phyloP scores from a whole-genome alignment of 1,140 invertebrate genomes.

The Drosophila murphyi region DNA sequence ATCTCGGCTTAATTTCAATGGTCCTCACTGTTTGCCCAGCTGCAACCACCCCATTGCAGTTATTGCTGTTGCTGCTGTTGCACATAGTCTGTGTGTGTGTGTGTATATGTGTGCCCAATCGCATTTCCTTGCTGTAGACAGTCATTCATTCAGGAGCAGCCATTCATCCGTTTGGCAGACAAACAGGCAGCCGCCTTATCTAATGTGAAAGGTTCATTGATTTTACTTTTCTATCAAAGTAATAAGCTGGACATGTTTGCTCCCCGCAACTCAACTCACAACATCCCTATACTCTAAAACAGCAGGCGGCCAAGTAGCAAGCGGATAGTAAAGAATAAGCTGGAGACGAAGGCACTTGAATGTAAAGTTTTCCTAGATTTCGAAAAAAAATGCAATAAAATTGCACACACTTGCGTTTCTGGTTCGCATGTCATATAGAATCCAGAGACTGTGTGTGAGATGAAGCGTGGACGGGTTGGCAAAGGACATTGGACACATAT shows the following conservation, averaged over 20 bases:
- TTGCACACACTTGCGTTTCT: slow-evolving; percentile 79
- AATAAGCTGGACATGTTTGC: slow-evolving; percentile 82
- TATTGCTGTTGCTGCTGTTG: slow-evolving; percentile 28
- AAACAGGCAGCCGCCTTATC: slow-evolving; percentile 74
- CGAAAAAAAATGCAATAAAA: slow-evolving; percentile 70
- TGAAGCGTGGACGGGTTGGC: slow-evolving; percentile 26
- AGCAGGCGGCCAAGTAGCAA: slow-evolving; percentile 19
- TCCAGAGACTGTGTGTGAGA: slow-evolving; percentile 5
- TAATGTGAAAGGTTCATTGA: slow-evolving; percentile 83
- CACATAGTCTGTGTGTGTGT: background rate
- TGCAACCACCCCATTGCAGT: slow-evolving; percentile 15
- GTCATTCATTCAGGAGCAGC: slow-evolving; percentile 65
- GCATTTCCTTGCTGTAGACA: slow-evolving; percentile 17
- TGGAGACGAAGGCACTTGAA: slow-evolving; percentile 50
- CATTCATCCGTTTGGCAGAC: slow-evolving; percentile 71
- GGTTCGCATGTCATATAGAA: slow-evolving; percentile 58
- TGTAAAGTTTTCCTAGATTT: slow-evolving; percentile 64
- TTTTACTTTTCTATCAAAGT: slow-evolving; percentile 83
- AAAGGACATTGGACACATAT: slow-evolving; percentile 5
- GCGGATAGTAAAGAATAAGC: slow-evolving; percentile 8
- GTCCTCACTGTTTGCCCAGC: slow-evolving; percentile 25
- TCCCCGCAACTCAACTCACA: background rate
- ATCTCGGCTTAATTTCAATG: slow-evolving; percentile 80
- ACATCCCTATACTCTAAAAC: slow-evolving; percentile 43
- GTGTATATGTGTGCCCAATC: background rate